Evolutionary conservation across 1,140 invertebrate species (phyloP).

Genomic region (Drosophila nigromelanica): DNA sequence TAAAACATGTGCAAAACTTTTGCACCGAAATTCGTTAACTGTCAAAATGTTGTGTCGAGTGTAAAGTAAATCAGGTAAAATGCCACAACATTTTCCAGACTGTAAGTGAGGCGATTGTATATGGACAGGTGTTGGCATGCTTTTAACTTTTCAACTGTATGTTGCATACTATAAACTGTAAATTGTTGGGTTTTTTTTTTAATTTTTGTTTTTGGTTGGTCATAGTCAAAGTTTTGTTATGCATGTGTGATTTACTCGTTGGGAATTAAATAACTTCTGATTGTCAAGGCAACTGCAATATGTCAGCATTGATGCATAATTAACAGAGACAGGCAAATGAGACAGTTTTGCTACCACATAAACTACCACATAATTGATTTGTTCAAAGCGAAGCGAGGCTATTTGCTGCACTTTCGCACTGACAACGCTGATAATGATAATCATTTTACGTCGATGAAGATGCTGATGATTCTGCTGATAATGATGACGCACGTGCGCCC

Average conservation of each 20-base stretch:
- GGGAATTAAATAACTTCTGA: slow-evolving; percentile 70
- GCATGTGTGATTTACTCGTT: slow-evolving; percentile 55
- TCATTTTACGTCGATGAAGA: not conserved
- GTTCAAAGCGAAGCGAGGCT: slow-evolving; percentile 52
- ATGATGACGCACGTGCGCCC: slow-evolving; percentile 62
- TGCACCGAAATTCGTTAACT: slow-evolving; percentile 71
- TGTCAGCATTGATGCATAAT: slow-evolving; percentile 64
- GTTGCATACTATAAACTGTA: slow-evolving; percentile 35
- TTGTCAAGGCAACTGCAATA: slow-evolving; percentile 67
- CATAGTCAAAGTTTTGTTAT: slow-evolving; percentile 26
- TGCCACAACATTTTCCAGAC: slow-evolving; percentile 61
- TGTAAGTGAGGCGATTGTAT: slow-evolving; percentile 13
- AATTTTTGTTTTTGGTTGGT: slow-evolving; percentile 19
- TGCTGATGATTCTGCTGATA: slow-evolving; percentile 4
- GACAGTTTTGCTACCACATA: not conserved
- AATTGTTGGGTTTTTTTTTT: slow-evolving; percentile 42
- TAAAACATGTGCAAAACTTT: slow-evolving; percentile 68
- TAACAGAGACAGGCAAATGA: slow-evolving; percentile 36
- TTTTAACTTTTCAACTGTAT: slow-evolving; percentile 74
- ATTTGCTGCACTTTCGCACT: slow-evolving; percentile 41
- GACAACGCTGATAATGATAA: slow-evolving; percentile 6
- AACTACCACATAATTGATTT: slow-evolving; percentile 54
- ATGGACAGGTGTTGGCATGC: slow-evolving; percentile 67
- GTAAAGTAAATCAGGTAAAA: slow-evolving; percentile 64
- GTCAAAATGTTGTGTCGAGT: slow-evolving; percentile 61